Evolutionary conservation across 2,797 vertebrate species (phyloP).

Genomic region (Thamnophis elegans): DNA sequence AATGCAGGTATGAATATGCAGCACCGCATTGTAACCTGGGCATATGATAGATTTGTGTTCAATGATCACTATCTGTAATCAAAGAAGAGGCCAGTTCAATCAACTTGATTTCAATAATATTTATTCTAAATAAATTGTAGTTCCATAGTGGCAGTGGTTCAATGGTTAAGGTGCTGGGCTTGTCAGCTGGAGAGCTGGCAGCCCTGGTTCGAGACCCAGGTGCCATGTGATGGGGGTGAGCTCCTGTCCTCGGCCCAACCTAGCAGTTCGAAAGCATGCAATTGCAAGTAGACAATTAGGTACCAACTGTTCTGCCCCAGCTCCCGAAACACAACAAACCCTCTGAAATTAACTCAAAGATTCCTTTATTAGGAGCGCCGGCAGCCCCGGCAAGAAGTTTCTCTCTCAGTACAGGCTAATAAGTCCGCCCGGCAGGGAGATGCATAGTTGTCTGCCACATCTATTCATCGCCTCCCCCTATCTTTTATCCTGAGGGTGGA

Average conservation of each 20-base stretch:
- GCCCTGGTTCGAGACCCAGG: background rate
- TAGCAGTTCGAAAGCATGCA: background rate
- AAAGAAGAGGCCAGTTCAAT: slow-evolving; percentile 29
- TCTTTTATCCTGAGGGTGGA: too few species aligned
- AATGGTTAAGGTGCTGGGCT: background rate
- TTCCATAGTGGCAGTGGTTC: background rate
- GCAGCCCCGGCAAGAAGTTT: too few species aligned
- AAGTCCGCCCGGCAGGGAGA: too few species aligned
- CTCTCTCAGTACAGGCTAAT: too few species aligned
- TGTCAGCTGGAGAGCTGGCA: background rate
- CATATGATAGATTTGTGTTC: slow-evolving; percentile 99
- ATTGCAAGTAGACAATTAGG: background rate
- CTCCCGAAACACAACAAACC: too few species aligned
- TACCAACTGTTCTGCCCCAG: background rate
- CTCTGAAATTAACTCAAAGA: too few species aligned
- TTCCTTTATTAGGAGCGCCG: too few species aligned
- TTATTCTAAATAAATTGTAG: background rate
- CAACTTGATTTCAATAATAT: background rate
- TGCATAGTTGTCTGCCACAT: too few species aligned
- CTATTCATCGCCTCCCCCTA: too few species aligned
- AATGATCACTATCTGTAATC: slow-evolving; percentile 92
- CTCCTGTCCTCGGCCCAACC: background rate
- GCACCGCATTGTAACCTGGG: slow-evolving; percentile 94
- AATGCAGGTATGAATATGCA: slow-evolving; percentile 97
- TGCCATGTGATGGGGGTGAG: background rate